These are phyloP conservation scores for Coilia nasus DNA, from an alignment of 2,797 vertebrate genomes.

Conservation along the genomic window DNA sequence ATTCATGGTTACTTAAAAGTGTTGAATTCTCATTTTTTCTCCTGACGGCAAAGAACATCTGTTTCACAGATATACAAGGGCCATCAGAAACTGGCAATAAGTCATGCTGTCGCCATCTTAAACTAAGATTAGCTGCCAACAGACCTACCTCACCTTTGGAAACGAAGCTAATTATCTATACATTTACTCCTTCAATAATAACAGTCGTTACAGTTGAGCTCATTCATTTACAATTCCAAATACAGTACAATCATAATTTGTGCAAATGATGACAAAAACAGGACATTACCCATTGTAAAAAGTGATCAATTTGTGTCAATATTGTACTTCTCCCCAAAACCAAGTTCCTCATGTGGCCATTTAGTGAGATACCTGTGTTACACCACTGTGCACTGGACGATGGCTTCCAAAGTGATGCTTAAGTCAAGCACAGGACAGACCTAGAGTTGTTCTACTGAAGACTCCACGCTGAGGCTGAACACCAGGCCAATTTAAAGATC, in stretches of 20 bases:
- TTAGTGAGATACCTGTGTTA: neutral
- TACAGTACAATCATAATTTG: constrained; percentile 73
- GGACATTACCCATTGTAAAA: constrained; percentile 45
- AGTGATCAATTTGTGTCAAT: constrained; percentile 31
- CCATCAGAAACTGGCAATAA: constrained; percentile 19
- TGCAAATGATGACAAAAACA: constrained; percentile 64
- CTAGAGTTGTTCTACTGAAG: constrained; percentile 4
- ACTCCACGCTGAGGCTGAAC: neutral
- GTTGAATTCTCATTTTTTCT: constrained; percentile 16
- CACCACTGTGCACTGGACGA: constrained; percentile 11
- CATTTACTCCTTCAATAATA: constrained; percentile 46
- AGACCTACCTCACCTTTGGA: neutral
- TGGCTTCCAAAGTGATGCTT: constrained; percentile 41
- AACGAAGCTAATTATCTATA: constrained; percentile 56
- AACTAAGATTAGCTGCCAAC: constrained; percentile 36
- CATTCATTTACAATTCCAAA: constrained; percentile 55
- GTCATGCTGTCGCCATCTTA: constrained; percentile 40
- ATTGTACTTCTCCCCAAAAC: neutral
- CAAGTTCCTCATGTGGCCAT: neutral
- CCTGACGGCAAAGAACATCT: neutral
- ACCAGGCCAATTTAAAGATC: neutral
- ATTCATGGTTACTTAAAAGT: neutral
- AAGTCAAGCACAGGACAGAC: constrained; percentile 19
- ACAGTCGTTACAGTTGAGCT: constrained; percentile 57
- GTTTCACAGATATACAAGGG: neutral